Conservation (phyloP, 2,113 vertebrate genomes). For the Oncorhynchus nerka region DNA sequence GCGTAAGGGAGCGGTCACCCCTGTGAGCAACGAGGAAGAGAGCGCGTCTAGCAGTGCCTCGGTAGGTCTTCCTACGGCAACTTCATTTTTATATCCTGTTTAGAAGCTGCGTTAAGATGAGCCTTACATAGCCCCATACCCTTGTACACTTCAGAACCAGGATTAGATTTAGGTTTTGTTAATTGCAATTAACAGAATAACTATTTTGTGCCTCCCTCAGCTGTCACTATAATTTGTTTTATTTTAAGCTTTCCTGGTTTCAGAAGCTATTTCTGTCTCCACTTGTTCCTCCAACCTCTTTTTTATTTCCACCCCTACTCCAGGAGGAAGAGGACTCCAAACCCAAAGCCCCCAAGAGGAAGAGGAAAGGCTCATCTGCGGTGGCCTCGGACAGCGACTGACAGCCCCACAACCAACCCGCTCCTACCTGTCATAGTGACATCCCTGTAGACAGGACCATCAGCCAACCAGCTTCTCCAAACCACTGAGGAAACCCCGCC, state of each 20-base stretch:
- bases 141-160: too few relatives aligned
- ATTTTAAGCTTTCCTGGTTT: too few relatives aligned
- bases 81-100: not conserved
- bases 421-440: constrained; percentile 42
- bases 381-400: constrained; percentile 95
- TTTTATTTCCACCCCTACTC: not conserved
- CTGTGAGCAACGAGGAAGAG: constrained; percentile 87
- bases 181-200: too few relatives aligned
- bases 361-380: constrained; percentile 88
- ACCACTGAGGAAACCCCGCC: constrained; percentile 42
- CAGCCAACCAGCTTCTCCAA: constrained; percentile 37
- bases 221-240: too few relatives aligned
- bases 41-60: constrained; percentile 87
- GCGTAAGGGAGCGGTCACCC: constrained; percentile 81
- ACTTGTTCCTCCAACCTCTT: not conserved
- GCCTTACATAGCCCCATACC: not conserved
- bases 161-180: too few relatives aligned
- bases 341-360: constrained; percentile 89
- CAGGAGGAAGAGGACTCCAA: constrained; percentile 94
- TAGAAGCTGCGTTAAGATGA: not conserved
- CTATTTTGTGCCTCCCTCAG: too few relatives aligned
- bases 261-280: not conserved
- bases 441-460: constrained; percentile 37
- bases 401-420: constrained; percentile 50
- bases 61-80: constrained; percentile 62